These are phyloP conservation scores for Ammodramus savannarum DNA, from an alignment of 2,113 vertebrate genomes.

Conservation along the genomic window DNA sequence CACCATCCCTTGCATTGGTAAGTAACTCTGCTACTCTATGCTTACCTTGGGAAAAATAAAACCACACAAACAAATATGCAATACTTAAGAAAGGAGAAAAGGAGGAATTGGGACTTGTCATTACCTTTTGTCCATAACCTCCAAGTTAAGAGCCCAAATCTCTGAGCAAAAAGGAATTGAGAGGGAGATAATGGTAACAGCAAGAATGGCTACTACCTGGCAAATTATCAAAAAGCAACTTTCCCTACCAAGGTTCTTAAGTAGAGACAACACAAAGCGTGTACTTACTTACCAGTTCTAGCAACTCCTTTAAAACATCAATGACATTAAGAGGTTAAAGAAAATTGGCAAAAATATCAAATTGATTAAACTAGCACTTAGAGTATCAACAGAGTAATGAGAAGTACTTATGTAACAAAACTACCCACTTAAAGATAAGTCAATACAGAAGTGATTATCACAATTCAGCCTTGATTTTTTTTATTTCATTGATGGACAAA, in stretches of 20 bases:
- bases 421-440: background rate
- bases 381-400: background rate
- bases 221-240: background rate
- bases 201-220: background rate
- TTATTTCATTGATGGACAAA: background rate
- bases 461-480: background rate
- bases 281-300: background rate
- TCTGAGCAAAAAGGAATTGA: background rate
- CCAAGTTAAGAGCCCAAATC: background rate
- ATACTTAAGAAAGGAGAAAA: background rate
- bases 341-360: background rate
- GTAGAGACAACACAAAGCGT: background rate
- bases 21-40: background rate
- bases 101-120: background rate
- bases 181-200: background rate
- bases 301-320: background rate
- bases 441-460: background rate
- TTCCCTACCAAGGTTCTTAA: background rate
- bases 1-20: background rate
- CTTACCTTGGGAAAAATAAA: background rate
- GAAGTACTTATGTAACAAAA: background rate
- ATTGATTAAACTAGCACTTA: background rate
- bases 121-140: background rate
- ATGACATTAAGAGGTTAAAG: background rate
- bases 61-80: background rate